Evolutionary conservation across 2,113 vertebrate species (phyloP), one percentile per base, ranked within the genome.

Genomic region (Ptilonorhynchus violaceus): DNA sequence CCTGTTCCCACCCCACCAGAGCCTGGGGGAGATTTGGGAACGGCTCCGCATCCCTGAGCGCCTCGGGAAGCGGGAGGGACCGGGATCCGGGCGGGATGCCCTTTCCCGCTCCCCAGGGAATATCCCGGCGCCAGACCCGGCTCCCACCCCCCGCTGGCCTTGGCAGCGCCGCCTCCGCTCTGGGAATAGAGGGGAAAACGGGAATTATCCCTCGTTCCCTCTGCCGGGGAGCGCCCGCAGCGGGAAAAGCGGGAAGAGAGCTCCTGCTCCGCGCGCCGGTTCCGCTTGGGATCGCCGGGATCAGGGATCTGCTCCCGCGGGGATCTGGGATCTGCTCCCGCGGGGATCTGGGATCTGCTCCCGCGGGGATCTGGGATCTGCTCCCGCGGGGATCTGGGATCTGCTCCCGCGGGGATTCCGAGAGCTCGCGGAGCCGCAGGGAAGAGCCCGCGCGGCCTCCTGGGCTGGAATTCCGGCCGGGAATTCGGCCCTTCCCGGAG

Each of bases 191-290:
- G 73, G 42, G 7, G 28, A 12, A 37, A 74, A 33, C 18, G 13
- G 20, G n/a, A 23, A 2, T 11, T 25, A n/a, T 10, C 19, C 47
- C 52, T 41, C 16, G 6, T 19, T 2, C 31, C 63, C 14, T 31
- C 69, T 15, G 10, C 20, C n/a, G 20, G 63, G 55, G 9, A 28
- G 7, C 2, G 1, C 44, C 60, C 0, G 5, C 50, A 17, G 28
- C 0, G 1, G 47, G 77, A 37, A 25, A 31, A 52, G 20, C 0
- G 0, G 67, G 89, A 59, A 31, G 13, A n/a, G 39, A 85, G 10
- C 73, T 31, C 4, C 17, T 4, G 39, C 23, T 58, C 10, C 0
- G 2, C 6, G 2, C 1, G 3, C 8, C 0, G 2, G 19, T 5
- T 53, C 46, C 10, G 35, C 41, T 33, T 3, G 3, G 28, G 24